Conservation (phyloP, 2,888 invertebrate genomes). For the Coleophora flavipennella region DNA sequence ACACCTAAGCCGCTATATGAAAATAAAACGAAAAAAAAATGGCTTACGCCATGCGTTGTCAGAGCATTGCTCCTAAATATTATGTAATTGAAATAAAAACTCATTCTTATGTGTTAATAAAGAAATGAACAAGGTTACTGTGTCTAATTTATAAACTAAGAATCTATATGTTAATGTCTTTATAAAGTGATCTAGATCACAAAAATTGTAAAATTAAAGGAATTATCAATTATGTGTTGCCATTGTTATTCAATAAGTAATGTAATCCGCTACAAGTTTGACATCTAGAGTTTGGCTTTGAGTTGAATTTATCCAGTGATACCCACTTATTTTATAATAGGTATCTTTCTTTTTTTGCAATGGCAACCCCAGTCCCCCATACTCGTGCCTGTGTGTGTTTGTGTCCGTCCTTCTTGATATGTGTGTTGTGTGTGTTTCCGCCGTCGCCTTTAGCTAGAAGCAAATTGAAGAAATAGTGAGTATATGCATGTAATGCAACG, state of each 20-base stretch:
- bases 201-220: constrained; percentile 54
- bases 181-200: constrained; percentile 68
- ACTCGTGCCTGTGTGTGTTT: constrained; percentile 60
- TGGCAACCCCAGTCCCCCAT: constrained; percentile 47
- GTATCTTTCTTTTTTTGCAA: constrained; percentile 27
- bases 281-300: constrained; percentile 9
- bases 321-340: neutral
- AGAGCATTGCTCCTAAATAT: constrained; percentile 28
- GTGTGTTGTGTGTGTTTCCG: constrained; percentile 65
- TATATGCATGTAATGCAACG: constrained; percentile 33
- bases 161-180: constrained; percentile 70
- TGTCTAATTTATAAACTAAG: constrained; percentile 53
- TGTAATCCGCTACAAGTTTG: neutral
- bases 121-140: constrained; percentile 31
- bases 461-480: constrained; percentile 58
- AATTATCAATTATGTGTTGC: constrained; percentile 51
- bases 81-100: constrained; percentile 12
- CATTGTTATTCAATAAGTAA: constrained; percentile 28
- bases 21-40: constrained; percentile 50
- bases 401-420: constrained; percentile 68
- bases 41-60: constrained; percentile 28
- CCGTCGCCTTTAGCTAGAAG: constrained; percentile 67
- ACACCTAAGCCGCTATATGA: constrained; percentile 46
- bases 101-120: constrained; percentile 29
- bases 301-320: constrained; percentile 7